Base-by-base conservation (phyloP, 2,113 vertebrate genomes). In the Bufo bufo region DNA sequence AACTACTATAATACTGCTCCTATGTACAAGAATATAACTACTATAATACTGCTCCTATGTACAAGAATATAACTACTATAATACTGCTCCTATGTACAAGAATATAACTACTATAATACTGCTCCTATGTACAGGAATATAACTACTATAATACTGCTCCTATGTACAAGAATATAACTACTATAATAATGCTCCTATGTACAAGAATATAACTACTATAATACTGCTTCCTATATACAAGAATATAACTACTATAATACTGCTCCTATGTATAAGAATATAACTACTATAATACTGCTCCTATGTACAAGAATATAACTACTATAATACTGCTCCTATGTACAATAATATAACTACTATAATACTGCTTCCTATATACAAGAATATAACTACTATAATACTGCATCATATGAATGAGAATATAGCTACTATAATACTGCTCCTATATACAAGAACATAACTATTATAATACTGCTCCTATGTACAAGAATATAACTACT, bases 151-250 rank as follows among this genome's bases (percentile, higher is more conserved):
- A 58, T 58, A 58, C 56, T 58, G 12, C 56, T 58, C 56, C 56
- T 58, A 58, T 58, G 56, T 58, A 58, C 56, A 58, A 58, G 56
- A 58, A 66, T 66, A 11, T 66, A 66, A 23, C 63, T 66, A 65
- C 63, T 65, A 65, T 65, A 65, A 65, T 65, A n/a, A 7, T 61
- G 58, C 58, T 23, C 63, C 63, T 65, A 65, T 65, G 17, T 65
- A 65, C 61, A 65, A 65, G 61, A 65, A 71, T 71, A 16, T 71
- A 71, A 71, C 69, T 71, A 71, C 66, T 71, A 71, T 71, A 71
- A 71, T 71, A 43, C 66, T 66, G 63, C 63, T 10, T 7, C 63
- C 63, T 65, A n/a, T 65, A 1, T 65, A n/a, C 63, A 65, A 65
- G 63, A 65, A 65, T n/a, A 65, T 65, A 65, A 65, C 63, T 65